Conservation (phyloP, 2,888 invertebrate species). For the Coleophora deauratella region DNA sequence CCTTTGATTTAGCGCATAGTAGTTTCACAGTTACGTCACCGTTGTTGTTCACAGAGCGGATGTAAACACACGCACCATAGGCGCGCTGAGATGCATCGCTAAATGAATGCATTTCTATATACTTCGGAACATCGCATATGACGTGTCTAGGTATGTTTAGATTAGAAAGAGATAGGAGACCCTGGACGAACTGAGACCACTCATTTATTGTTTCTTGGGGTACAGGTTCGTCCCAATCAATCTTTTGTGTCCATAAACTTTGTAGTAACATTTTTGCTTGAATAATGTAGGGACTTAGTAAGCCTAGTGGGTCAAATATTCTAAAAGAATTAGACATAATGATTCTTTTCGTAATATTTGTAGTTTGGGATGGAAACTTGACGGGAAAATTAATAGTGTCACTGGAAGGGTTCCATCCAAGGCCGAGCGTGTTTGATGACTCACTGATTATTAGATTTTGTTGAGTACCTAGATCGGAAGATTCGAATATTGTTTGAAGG, state of each 20-base stretch:
- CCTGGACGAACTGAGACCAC: slow-evolving; percentile 1
- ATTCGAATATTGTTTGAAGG: slow-evolving; percentile 6
- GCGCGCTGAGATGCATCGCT: slow-evolving; percentile 13
- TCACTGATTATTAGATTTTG: slow-evolving; percentile 15
- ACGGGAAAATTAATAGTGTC: slow-evolving; percentile 16
- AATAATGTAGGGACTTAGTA: slow-evolving; percentile 10
- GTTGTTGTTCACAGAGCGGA: slow-evolving; percentile 2
- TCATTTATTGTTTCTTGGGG: slow-evolving; percentile 4
- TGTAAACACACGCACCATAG: slow-evolving; percentile 12
- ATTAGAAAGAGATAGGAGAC: background rate
- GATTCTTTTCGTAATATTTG: slow-evolving; percentile 13
- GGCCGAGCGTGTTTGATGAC: slow-evolving; percentile 15
- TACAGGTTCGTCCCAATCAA: slow-evolving; percentile 13
- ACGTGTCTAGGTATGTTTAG: slow-evolving; percentile 8
- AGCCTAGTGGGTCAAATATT: slow-evolving; percentile 16
- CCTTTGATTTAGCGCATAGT: slow-evolving; percentile 17
- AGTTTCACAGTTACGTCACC: slow-evolving; percentile 8
- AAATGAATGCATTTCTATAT: slow-evolving; percentile 13
- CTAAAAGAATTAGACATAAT: slow-evolving; percentile 18
- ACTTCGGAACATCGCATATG: slow-evolving; percentile 3
- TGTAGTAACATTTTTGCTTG: slow-evolving; percentile 15
- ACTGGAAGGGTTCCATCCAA: slow-evolving; percentile 14
- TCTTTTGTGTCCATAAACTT: slow-evolving; percentile 12
- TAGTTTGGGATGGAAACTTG: slow-evolving; percentile 1
- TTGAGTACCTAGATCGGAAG: slow-evolving; percentile 1